Evolutionary conservation across 2,113 vertebrate species (phyloP).

Genomic region (Neotoma lepida): DNA sequence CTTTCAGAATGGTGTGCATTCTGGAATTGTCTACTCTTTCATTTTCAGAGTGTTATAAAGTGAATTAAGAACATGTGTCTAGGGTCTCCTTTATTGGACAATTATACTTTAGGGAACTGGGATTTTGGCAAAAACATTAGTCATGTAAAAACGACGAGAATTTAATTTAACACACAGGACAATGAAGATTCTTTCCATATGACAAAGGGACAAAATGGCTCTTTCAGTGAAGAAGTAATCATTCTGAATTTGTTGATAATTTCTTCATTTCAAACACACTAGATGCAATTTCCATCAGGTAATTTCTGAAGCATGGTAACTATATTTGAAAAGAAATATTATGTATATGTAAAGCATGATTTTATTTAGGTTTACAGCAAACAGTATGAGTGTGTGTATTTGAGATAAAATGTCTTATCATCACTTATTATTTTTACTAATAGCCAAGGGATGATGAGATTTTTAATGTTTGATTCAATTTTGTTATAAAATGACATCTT

Average conservation of each 20-base stretch:
- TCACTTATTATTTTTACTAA: conserved; percentile 27
- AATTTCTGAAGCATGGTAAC: conserved; percentile 27
- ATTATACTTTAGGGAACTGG: not conserved
- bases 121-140: not conserved
- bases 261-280: conserved; percentile 11
- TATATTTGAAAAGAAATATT: conserved; percentile 26
- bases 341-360: no score
- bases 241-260: conserved; percentile 21
- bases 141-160: not conserved
- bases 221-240: not conserved
- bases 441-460: not conserved
- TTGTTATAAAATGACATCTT: not conserved
- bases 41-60: conserved; percentile 51
- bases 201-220: not conserved
- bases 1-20: conserved; percentile 21
- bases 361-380: no score
- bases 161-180: not conserved
- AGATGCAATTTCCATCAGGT: not conserved
- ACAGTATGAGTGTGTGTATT: no score
- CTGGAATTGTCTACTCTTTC: conserved; percentile 40
- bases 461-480: conserved; percentile 27
- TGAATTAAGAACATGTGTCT: conserved; percentile 21
- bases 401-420: not conserved
- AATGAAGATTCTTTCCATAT: not conserved
- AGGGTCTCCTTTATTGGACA: conserved; percentile 50